phyloP scores from a whole-genome alignment of 1,140 invertebrate species.

The Coenobita brevimanus region DNA sequence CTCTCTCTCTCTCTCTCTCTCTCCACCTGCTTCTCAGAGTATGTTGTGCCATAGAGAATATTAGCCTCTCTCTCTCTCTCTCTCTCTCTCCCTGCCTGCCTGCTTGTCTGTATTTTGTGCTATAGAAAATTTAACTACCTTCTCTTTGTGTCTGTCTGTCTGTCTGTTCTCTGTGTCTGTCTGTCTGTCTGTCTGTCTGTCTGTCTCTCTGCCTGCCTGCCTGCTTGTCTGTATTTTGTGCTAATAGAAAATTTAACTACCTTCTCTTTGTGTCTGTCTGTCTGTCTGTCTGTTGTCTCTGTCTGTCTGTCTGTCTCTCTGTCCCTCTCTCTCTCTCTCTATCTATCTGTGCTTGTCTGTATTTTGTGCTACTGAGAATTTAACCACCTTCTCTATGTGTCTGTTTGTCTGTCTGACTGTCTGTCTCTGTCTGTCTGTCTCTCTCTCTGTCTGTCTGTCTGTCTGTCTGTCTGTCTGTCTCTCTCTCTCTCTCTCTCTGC shows the following conservation, averaged over 20 bases:
- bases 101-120: not conserved
- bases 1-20: conserved; percentile 2
- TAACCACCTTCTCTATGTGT: too few species aligned
- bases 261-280: not conserved
- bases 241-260: too few species aligned
- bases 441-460: not conserved
- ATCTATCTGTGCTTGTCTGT: not conserved
- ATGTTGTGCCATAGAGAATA: too few species aligned
- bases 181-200: not conserved
- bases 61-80: conserved; percentile 16
- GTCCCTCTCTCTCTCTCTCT: not conserved
- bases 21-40: too few species aligned
- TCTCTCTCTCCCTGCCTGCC: not conserved
- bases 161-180: not conserved
- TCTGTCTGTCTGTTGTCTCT: not conserved
- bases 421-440: not conserved
- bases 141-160: not conserved
- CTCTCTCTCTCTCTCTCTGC: not conserved
- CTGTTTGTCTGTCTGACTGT: not conserved
- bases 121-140: too few species aligned
- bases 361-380: too few species aligned
- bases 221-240: not conserved
- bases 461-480: not conserved
- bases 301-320: not conserved
- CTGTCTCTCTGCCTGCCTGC: not conserved